These are phyloP conservation scores for Zaprionus nigranus DNA, from an alignment of 1,140 invertebrate species.

Conservation along the genomic window DNA sequence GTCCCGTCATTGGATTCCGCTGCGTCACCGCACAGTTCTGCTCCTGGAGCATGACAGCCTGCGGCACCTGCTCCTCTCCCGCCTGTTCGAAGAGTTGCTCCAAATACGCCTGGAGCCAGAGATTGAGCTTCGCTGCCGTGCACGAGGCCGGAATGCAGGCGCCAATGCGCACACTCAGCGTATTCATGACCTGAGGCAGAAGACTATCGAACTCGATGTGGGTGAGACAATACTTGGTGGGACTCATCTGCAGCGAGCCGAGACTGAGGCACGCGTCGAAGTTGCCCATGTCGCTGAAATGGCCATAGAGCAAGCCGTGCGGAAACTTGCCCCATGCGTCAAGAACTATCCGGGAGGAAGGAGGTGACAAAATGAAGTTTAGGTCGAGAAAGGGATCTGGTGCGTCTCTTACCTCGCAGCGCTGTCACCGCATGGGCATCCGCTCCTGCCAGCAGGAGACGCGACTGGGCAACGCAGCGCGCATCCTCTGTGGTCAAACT, in stretches of 20 bases:
- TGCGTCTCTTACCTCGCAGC: constrained; percentile 42
- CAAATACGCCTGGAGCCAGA: constrained; percentile 50
- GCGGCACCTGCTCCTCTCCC: background rate
- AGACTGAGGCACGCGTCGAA: constrained; percentile 64
- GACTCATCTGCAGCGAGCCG: background rate
- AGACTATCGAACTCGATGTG: constrained; percentile 53
- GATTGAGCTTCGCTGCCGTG: constrained; percentile 41
- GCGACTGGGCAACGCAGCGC: constrained; percentile 39
- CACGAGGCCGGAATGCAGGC: constrained; percentile 61
- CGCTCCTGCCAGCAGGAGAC: constrained; percentile 38
- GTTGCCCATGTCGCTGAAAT: constrained; percentile 72
- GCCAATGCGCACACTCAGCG: constrained; percentile 51
- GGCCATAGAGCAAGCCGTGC: constrained; percentile 73
- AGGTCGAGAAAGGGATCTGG: background rate
- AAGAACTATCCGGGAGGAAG: constrained; percentile 49
- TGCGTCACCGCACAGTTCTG: constrained; percentile 35
- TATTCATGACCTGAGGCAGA: background rate
- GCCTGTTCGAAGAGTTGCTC: constrained; percentile 36
- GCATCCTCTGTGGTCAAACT: constrained; percentile 6
- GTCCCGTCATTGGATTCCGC: constrained; percentile 23
- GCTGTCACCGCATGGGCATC: constrained; percentile 41
- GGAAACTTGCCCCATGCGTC: constrained; percentile 80
- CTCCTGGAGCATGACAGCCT: constrained; percentile 46
- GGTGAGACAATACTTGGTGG: constrained; percentile 62
- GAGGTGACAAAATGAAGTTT: background rate